Conservation (phyloP, 64 coral and sea anemone species). For the Platygyra sinensis region DNA sequence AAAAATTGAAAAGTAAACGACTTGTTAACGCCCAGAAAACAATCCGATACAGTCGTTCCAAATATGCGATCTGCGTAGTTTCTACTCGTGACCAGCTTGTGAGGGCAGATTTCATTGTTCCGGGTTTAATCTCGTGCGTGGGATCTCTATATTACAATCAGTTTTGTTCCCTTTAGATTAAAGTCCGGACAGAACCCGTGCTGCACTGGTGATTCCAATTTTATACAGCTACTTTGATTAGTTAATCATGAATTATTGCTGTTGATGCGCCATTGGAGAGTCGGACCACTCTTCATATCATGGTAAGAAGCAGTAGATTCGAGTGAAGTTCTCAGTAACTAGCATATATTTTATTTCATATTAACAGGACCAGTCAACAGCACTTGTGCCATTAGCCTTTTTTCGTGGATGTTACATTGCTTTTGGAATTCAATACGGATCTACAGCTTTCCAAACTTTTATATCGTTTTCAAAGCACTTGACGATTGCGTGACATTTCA, state of each 20-base stretch:
- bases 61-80: neutral
- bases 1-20: neutral
- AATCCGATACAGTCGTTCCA: neutral
- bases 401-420: no score
- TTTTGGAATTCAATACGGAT: no score
- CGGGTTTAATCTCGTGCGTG: neutral
- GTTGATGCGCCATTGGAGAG: no score
- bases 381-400: no score
- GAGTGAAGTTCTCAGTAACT: no score
- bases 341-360: no score
- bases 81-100: neutral
- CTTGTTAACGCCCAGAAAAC: neutral
- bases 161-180: neutral
- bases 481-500: conserved; percentile 27
- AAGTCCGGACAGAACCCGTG: neutral
- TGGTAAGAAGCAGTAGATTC: no score
- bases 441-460: no score
- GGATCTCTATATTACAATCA: neutral
- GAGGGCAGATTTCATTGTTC: neutral
- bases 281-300: no score
- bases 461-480: neutral
- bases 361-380: no score
- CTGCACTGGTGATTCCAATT: neutral
- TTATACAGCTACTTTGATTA: no score
- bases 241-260: no score